Conservation (phyloP, 2,113 vertebrate species). For the Caretta caretta region DNA sequence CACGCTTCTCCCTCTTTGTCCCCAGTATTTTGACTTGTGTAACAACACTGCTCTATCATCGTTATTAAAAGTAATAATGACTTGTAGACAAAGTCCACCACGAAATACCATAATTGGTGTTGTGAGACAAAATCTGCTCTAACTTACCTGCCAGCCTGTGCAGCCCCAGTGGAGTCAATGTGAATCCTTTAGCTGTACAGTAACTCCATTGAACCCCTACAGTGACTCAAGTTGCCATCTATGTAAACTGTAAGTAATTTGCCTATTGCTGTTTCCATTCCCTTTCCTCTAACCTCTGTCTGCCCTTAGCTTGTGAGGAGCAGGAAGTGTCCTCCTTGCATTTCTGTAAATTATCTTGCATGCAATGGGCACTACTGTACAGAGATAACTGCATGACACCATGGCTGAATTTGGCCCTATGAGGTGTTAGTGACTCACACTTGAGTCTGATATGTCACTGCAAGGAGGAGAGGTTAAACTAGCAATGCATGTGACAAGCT, state of each 20-base stretch:
- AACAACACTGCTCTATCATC: background rate
- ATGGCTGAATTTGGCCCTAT: background rate
- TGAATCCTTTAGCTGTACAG: background rate
- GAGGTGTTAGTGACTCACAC: background rate
- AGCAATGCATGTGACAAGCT: too few relatives aligned
- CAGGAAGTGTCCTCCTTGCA: background rate
- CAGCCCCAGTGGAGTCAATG: background rate
- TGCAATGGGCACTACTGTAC: background rate
- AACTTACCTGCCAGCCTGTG: conserved; percentile 24
- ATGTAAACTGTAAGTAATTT: background rate
- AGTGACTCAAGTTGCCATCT: conserved; percentile 17
- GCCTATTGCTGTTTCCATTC: background rate
- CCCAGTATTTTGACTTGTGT: background rate
- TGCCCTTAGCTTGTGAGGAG: background rate
- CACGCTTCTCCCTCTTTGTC: background rate
- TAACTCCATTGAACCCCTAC: conserved; percentile 2
- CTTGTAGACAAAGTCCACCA: conserved; percentile 23
- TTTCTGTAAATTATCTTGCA: background rate
- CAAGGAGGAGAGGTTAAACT: background rate
- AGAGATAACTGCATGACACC: background rate
- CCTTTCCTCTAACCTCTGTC: background rate
- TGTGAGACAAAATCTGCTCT: conserved; percentile 55
- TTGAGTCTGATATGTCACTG: background rate
- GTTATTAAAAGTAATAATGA: background rate
- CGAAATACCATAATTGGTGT: conserved; percentile 34